phyloP scores from a whole-genome alignment of 1,140 invertebrate genomes.

The Lamellibrachia luymesi region DNA sequence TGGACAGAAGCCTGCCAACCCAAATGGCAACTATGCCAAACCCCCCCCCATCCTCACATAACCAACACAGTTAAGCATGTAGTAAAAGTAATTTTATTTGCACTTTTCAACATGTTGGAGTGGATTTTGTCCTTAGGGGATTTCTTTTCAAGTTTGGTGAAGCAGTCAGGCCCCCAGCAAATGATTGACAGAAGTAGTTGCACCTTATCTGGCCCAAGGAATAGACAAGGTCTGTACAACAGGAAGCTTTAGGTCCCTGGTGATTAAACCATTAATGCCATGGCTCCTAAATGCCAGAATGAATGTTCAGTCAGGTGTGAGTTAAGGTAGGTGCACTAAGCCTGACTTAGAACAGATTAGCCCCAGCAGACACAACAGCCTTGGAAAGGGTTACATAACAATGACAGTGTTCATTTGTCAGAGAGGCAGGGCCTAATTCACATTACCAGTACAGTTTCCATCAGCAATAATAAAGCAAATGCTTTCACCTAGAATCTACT shows the following conservation, averaged over 20 bases:
- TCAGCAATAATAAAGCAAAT: not conserved
- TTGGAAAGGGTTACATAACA: not conserved
- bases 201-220: too few species aligned
- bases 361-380: not conserved
- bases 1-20: too few species aligned
- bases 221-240: too few species aligned
- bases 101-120: too few species aligned
- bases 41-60: too few species aligned
- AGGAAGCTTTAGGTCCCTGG: not conserved
- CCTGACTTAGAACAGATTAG: not conserved
- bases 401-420: not conserved
- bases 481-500: not conserved
- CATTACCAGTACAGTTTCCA: not conserved
- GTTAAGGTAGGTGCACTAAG: not conserved
- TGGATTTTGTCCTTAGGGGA: too few species aligned
- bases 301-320: not conserved
- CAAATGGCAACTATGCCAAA: too few species aligned
- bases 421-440: not conserved
- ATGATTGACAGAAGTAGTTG: too few species aligned
- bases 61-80: too few species aligned
- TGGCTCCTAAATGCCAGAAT: not conserved
- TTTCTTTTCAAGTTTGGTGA: too few species aligned
- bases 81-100: too few species aligned
- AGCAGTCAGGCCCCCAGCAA: too few species aligned
- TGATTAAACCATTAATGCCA: not conserved